Evolutionary conservation across 2,113 vertebrate species (phyloP).

Genomic region (Alectura lathami): DNA sequence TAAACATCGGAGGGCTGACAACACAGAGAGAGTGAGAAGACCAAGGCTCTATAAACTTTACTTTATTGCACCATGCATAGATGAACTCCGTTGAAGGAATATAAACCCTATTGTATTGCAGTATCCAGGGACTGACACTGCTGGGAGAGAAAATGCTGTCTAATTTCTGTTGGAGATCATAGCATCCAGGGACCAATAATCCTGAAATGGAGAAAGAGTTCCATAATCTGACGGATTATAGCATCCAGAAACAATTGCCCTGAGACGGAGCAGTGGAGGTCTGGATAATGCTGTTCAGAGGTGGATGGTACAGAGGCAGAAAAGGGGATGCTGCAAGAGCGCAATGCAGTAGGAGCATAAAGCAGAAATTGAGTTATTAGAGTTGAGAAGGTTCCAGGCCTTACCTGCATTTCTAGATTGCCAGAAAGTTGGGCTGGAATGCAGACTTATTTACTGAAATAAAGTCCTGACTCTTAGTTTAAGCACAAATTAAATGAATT

Average conservation of each 20-base stretch:
- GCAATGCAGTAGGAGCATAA: conserved; percentile 22
- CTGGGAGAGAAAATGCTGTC: conserved; percentile 63
- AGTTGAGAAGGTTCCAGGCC: conserved; percentile 31
- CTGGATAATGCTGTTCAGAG: conserved; percentile 55
- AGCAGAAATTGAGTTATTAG: conserved; percentile 33
- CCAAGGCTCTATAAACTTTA: conserved; percentile 78
- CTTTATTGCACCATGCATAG: conserved; percentile 75
- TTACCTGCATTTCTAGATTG: conserved; percentile 13
- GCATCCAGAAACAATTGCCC: conserved; percentile 59
- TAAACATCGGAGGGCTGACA: conserved; percentile 76
- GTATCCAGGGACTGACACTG: conserved; percentile 48
- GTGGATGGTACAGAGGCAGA: not conserved
- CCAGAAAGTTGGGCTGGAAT: not conserved
- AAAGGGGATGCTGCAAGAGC: conserved; percentile 6
- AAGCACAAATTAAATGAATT: not conserved
- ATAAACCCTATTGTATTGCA: conserved; percentile 71
- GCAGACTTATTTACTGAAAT: not conserved
- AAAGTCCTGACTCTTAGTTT: not conserved
- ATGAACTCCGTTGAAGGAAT: conserved; percentile 67
- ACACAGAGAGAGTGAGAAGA: conserved; percentile 69
- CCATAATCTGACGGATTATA: conserved; percentile 71
- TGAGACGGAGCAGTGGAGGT: conserved; percentile 29
- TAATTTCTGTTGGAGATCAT: conserved; percentile 73
- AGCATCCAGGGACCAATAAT: conserved; percentile 70
- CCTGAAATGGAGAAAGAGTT: conserved; percentile 61